Conservation (phyloP, 2,113 vertebrate species). For the Boulengeromyrus knoepffleri region DNA sequence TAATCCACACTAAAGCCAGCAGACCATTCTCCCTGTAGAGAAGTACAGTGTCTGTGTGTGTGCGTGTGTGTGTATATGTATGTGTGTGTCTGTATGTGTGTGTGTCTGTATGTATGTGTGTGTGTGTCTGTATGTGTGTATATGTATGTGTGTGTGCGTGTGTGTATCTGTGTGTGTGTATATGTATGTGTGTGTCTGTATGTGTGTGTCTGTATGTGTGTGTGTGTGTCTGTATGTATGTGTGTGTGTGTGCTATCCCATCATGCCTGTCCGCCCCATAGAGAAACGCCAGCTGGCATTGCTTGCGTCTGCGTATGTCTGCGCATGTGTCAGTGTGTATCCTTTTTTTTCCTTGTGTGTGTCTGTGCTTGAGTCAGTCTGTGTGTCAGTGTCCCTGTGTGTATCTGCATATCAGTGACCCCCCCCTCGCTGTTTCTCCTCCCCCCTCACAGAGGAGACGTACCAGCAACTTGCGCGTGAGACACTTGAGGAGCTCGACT, state of each 20-base stretch:
- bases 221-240: no score
- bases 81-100: neutral
- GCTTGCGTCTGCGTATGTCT: neutral
- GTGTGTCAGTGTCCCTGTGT: neutral
- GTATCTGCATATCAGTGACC: neutral
- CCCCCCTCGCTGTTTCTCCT: neutral
- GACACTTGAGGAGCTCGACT: slow-evolving; percentile 20
- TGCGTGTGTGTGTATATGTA: neutral
- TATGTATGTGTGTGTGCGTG: neutral
- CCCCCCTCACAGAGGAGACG: slow-evolving; percentile 4
- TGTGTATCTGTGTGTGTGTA: neutral
- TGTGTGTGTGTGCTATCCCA: neutral
- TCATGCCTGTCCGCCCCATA: neutral
- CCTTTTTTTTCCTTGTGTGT: neutral
- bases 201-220: neutral
- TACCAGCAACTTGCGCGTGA: slow-evolving; percentile 19
- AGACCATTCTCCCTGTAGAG: neutral
- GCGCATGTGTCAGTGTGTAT: neutral
- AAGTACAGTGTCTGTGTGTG: neutral
- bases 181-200: neutral
- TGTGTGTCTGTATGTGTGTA: neutral
- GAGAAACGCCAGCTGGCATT: neutral
- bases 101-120: no score
- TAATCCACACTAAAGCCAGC: neutral
- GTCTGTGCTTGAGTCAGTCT: neutral